Percentiles rank a stretch among this genome's conserved stretches.
Evolutionary conservation across 2,113 vertebrate genomes (phyloP).

Genomic region (Salvelinus alpinus): DNA sequence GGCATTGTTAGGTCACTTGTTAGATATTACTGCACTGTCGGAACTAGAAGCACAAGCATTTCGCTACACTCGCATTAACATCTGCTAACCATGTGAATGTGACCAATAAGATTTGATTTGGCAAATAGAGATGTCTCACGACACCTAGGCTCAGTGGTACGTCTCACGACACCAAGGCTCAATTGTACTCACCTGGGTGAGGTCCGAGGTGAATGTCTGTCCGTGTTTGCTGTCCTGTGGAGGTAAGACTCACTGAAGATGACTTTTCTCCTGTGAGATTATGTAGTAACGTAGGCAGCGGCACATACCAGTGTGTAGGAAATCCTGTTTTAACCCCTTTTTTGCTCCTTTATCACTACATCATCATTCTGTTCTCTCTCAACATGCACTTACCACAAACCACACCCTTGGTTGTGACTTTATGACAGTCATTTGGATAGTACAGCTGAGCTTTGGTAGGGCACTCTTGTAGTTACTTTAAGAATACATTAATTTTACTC

Average conservation of each 20-base stretch:
- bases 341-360: not conserved
- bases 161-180: not conserved
- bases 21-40: too few relatives aligned
- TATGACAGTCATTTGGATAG: too few relatives aligned
- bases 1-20: too few relatives aligned
- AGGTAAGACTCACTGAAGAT: not conserved
- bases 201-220: not conserved
- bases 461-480: not conserved
- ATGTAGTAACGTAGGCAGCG: not conserved
- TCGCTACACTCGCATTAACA: too few relatives aligned
- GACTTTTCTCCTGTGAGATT: not conserved
- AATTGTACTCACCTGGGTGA: not conserved
- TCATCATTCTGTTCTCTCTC: not conserved
- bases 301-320: slow-evolving; percentile 23
- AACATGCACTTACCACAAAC: not conserved
- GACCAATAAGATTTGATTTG: too few relatives aligned
- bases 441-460: not conserved
- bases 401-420: not conserved
- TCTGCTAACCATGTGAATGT: too few relatives aligned
- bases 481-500: not conserved
- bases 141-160: not conserved
- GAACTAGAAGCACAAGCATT: too few relatives aligned
- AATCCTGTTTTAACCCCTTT: slow-evolving; percentile 19
- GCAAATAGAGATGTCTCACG: not conserved
- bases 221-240: not conserved